phyloP scores from a whole-genome alignment of 2,797 vertebrate species.

The Onychomys leucogaster region DNA sequence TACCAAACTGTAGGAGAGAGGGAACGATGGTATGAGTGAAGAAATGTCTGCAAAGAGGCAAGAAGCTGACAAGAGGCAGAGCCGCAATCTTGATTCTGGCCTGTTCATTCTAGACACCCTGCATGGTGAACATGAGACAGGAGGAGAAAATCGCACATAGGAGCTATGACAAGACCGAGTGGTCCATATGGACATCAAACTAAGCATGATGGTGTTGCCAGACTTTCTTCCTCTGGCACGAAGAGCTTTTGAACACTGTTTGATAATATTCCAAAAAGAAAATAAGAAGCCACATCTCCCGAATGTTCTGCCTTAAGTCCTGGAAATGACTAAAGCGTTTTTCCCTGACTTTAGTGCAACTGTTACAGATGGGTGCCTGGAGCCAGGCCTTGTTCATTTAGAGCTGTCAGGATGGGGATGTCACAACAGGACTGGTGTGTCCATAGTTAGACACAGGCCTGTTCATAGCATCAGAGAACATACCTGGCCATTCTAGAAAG shows the following conservation, averaged over 20 bases:
- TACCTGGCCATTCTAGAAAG: not conserved
- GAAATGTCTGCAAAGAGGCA: not conserved
- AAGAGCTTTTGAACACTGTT: constrained; percentile 39
- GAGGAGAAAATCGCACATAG: not conserved
- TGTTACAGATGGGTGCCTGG: not conserved
- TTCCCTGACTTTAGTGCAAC: not conserved
- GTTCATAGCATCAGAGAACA: not conserved
- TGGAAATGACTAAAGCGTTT: constrained; percentile 38
- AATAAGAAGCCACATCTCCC: constrained; percentile 51
- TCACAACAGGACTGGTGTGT: not conserved
- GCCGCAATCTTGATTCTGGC: not conserved
- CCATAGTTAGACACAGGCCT: not conserved
- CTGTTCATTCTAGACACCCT: constrained; percentile 28
- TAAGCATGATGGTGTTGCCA: not conserved
- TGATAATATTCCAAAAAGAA: constrained; percentile 68
- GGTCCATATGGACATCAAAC: constrained; percentile 36
- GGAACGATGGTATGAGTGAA: not conserved
- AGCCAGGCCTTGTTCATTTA: not conserved
- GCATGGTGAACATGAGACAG: not conserved
- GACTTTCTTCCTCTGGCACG: constrained; percentile 43
- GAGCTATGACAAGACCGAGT: not conserved
- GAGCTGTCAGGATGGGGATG: not conserved
- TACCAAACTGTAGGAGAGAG: not conserved
- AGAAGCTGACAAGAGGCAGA: constrained; percentile 21
- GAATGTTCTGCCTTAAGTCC: constrained; percentile 55